Evolutionary conservation across 2,888 invertebrate species (phyloP), one percentile per base, ranked within the genome.

Genomic region (Epistrophe eligans): DNA sequence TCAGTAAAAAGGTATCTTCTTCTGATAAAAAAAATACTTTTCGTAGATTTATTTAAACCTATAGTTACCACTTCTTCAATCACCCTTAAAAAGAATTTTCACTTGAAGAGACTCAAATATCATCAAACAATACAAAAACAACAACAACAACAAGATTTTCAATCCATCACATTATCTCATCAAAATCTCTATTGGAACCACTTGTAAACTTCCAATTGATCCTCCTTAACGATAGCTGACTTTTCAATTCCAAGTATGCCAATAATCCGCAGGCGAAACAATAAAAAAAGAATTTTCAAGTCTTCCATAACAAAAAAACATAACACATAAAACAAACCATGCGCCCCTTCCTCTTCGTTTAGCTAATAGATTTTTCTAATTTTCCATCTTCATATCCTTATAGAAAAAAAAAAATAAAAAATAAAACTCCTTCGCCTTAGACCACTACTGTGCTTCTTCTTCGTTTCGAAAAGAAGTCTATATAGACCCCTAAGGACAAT

Each of bases 281-380:
- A 67, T 72, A 76, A 71, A 79, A 40, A 79, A 57, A 19, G 43
- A n/a, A 64, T 48, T 28, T 35, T 28, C 17, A 66, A 66, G 11
- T 52, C 45, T 13, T 52, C 45, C 8, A 45, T 7, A 10, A n/a
- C 32, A 19, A 24, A 13, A 17, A 19, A n/a, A 62, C 7, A 28
- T 13, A n/a, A 48, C 17, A 66, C 6, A 28, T 43, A 48, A 48
- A 66, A 66, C 10, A 15, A 43, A 43, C 24, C 32, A 66, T 17
- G 17, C 32, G 35, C 38, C 55, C 74, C 67, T 24, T 40, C 32
- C 58, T 40, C 55, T 50, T 35, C 28, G n/a, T 50, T 74, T 58
- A 40, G 24, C 81, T 85, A 85, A 85, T 85, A 85, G 85, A 85
- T 77, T 85, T 81, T 85, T 85, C 81, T 85, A 85, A 85, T 81